Percentiles rank a stretch among this genome's conserved stretches.
Evolutionary conservation across 2,888 invertebrate species (phyloP).

Genomic region (Hecatera dysodea): DNA sequence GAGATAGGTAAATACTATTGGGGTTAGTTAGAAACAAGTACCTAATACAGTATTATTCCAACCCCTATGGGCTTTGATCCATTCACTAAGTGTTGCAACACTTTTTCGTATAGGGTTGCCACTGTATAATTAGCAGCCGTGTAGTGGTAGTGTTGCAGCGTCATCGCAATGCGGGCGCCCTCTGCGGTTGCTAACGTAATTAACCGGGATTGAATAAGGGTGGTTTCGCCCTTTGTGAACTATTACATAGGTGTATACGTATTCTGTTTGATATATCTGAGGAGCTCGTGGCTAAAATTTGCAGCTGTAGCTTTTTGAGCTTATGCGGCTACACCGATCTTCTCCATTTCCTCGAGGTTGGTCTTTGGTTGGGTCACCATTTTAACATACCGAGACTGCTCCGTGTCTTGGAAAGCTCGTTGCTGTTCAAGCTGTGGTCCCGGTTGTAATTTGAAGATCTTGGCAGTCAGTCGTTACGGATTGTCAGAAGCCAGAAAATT

Average conservation of each 20-base stretch:
- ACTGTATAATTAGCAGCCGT: slow-evolving; percentile 34
- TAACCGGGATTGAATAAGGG: slow-evolving; percentile 25
- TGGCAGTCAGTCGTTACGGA: no score
- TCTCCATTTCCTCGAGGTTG: no score
- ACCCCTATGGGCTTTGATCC: slow-evolving; percentile 23
- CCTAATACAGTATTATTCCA: background rate
- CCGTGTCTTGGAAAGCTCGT: no score
- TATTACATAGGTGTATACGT: background rate
- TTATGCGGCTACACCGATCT: no score
- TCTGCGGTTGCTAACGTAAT: slow-evolving; percentile 17
- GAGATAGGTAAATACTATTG: background rate
- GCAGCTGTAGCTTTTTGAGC: no score
- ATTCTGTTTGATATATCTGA: background rate
- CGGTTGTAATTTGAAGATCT: no score
- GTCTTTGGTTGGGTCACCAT: no score
- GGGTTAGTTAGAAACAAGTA: slow-evolving; percentile 1
- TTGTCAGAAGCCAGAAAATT: no score
- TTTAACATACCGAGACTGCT: no score
- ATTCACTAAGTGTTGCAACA: slow-evolving; percentile 14
- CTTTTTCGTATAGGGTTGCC: slow-evolving; percentile 12
- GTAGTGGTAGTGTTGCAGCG: slow-evolving; percentile 24
- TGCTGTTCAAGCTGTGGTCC: no score
- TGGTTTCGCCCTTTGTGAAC: background rate
- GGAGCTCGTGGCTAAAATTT: no score
- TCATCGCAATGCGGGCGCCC: slow-evolving; percentile 17